Evolutionary conservation across 2,113 vertebrate genomes (phyloP), one percentile per base, ranked within the genome.

Genomic region (Scomber scombrus): DNA sequence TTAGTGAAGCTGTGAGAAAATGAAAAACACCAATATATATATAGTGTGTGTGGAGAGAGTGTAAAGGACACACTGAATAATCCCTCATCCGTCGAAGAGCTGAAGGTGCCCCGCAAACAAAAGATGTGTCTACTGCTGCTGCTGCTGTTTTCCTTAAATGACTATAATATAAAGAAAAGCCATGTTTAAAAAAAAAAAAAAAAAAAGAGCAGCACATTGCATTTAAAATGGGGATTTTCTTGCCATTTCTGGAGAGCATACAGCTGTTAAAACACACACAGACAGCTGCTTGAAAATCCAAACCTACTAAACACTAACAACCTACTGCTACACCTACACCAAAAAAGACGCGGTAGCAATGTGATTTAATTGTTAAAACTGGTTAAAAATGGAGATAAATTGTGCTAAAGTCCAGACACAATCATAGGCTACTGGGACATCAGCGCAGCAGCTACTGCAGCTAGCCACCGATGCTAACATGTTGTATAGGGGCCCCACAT

Each of bases 401-500:
- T 5, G 4, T 34, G 4, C 43, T 65, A 40, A 11, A 50, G 49
- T 73, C 54, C 54, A 72, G 85, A 66, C 76, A 77, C 69, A 62
- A 29, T 18, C 72, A 50, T 75, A n/a, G n/a, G n/a, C n/a, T n/a
- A 52, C 73, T 29, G 69, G 79, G 81, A 82, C 64, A 71, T 65
- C 54, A 2, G 5, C 50, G 73, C 55, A 61, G 3, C 54, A 11
- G 63, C 76, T 70, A 26, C 29, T 43, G 16, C 3, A 15, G 88
- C 80, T 93, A 89, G 75, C 86, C 86, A 2, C n/a, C 0, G 5
- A 10, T 16, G 85, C 75, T 92, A 93, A 88, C 91, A 88, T 89
- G 56, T 13, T 61, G 51, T 19, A 0, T 3, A 68, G 72, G 76
- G 54, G 66, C 83, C 82, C 81, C 72, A 5, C 47, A 63, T 2